Evolutionary conservation across 2,113 vertebrate species (phyloP), one percentile per base, ranked within the genome.

Genomic region (Oncorhynchus gorbuscha): DNA sequence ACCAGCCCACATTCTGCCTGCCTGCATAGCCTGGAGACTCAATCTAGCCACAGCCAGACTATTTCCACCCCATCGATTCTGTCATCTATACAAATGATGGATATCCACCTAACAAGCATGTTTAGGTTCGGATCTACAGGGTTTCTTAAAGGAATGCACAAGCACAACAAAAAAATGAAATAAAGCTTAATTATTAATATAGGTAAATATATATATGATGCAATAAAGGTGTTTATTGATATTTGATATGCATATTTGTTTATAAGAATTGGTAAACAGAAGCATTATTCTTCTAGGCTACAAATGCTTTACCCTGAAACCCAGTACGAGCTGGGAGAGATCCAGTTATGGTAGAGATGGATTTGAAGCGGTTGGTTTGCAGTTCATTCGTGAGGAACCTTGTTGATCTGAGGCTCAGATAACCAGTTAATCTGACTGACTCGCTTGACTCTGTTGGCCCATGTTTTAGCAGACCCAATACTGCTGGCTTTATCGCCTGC

Each of bases 41-140:
- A 93, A 91, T 91, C 89, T 87, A 86, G 87, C 84, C 91, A 84
- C 83, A 84, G 86, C 90, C 81, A 83, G 87, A 89, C 93, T 91
- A 93, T 94, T 95, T 96, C 93, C 93, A 92, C 93, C 85, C 86
- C 91, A 94, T 95, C 86, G 94, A 94, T 94, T 94, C 89, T 93
- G 89, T 91, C 91, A 93, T 93, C 89, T 91, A 90, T 89, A 92
- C 91, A 85, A 90, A 91, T 92, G 92, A 94, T 93, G 76, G 86
- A 91, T 93, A 93, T 90, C 88, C 89, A 85, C 86, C 86, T 85
- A 92, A 92, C 86, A 79, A 91, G 89, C 90, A 77, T 85, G 84
- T 86, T 88, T 87, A 80, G 82, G 81, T 77, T 78, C 81, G 79
- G 79, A 89, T 89, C 82, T 79, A 55, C 79, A 78, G 79, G 74